Conservation (phyloP, 2,797 vertebrate genomes). For the Poecilia wingei region DNA sequence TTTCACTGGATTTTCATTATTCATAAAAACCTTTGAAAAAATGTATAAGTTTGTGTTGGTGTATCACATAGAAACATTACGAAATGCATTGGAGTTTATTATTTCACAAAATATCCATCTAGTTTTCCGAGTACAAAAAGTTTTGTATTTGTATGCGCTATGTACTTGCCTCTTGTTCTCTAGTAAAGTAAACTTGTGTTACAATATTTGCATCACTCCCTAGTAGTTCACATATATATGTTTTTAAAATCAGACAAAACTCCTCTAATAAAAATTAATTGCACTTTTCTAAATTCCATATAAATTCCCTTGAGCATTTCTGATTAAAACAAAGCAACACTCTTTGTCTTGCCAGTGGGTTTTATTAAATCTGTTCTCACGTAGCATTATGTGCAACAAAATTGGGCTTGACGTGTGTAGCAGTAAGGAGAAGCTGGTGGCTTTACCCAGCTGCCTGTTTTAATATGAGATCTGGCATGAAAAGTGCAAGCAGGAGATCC, state of each 20-base stretch:
- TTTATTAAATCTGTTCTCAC: slow-evolving; percentile 39
- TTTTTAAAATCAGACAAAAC: background rate
- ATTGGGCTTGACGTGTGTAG: slow-evolving; percentile 38
- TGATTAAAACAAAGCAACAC: slow-evolving; percentile 25
- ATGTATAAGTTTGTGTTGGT: background rate
- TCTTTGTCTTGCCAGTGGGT: slow-evolving; percentile 29
- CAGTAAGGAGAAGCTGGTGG: slow-evolving; percentile 26
- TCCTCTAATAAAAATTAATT: background rate
- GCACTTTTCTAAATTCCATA: background rate
- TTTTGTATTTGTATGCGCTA: background rate
- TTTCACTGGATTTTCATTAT: background rate
- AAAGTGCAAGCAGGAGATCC: slow-evolving; percentile 46
- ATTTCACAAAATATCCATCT: background rate
- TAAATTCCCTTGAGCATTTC: background rate
- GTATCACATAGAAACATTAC: background rate
- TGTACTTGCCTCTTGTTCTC: background rate
- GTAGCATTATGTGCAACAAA: slow-evolving; percentile 41
- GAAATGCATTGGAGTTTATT: background rate
- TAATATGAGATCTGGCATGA: slow-evolving; percentile 40
- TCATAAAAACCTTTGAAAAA: background rate
- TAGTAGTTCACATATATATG: background rate
- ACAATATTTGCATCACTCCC: background rate
- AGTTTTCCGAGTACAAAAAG: background rate
- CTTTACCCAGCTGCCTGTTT: slow-evolving; percentile 51
- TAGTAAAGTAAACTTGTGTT: background rate